Percentiles rank a stretch among this genome's conserved stretches.
Conservation (phyloP, 2,888 invertebrate species). For the Sclerodermus sp. region DNA sequence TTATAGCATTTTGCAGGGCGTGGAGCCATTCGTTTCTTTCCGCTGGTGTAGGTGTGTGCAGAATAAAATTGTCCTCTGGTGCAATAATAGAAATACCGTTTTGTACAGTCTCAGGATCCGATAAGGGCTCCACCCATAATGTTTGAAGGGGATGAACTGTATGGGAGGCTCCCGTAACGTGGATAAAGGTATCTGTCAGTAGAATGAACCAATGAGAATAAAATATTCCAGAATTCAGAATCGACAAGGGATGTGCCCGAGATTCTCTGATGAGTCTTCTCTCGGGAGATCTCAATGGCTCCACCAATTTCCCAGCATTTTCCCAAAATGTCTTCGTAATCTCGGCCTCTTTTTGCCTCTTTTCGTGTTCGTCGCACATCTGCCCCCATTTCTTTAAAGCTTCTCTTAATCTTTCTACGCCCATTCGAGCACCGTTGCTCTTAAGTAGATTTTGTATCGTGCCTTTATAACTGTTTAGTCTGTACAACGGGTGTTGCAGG, state of each 20-base stretch:
- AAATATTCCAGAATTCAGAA: slow-evolving; percentile 73
- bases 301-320: slow-evolving; percentile 66
- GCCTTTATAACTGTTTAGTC: slow-evolving; percentile 64
- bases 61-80: slow-evolving; percentile 76
- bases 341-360: slow-evolving; percentile 68
- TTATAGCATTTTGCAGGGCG: slow-evolving; percentile 74
- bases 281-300: slow-evolving; percentile 66
- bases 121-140: slow-evolving; percentile 77
- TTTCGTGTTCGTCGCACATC: slow-evolving; percentile 67
- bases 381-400: slow-evolving; percentile 65
- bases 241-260: slow-evolving; percentile 68
- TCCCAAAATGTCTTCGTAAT: slow-evolving; percentile 76
- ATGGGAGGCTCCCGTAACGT: slow-evolving; percentile 70
- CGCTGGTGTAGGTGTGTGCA: slow-evolving; percentile 68
- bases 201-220: slow-evolving; percentile 80
- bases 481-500: slow-evolving; percentile 65
- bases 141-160: slow-evolving; percentile 71
- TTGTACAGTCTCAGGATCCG: slow-evolving; percentile 66
- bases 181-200: slow-evolving; percentile 80
- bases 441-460: slow-evolving; percentile 64
- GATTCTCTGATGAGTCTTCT: slow-evolving; percentile 81
- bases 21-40: slow-evolving; percentile 82
- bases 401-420: slow-evolving; percentile 63
- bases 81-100: slow-evolving; percentile 71
- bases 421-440: slow-evolving; percentile 55